These are phyloP conservation scores for Brachionus koreanus DNA, from an alignment of 1,140 invertebrate species.

Conservation along the genomic window DNA sequence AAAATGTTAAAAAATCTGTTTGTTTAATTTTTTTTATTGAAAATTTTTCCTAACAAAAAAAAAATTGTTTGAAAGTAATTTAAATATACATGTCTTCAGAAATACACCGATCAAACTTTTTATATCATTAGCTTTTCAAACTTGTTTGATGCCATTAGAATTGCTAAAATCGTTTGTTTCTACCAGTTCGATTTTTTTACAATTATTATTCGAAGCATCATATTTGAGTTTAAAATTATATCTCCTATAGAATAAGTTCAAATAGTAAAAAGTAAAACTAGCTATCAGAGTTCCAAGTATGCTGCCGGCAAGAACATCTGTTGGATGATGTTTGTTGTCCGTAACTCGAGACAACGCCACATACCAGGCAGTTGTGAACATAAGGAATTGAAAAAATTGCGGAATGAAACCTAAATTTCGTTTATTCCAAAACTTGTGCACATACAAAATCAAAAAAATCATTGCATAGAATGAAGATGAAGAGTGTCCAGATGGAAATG, in stretches of 20 bases:
- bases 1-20: too few relatives aligned
- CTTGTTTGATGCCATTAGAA: not conserved
- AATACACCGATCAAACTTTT: too few relatives aligned
- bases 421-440: slow-evolving; percentile 12
- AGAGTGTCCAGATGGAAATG: slow-evolving; percentile 64
- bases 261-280: slow-evolving; percentile 46
- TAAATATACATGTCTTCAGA: too few relatives aligned
- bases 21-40: too few relatives aligned
- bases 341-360: slow-evolving; percentile 69
- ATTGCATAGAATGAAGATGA: slow-evolving; percentile 55
- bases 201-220: not conserved
- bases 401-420: slow-evolving; percentile 12
- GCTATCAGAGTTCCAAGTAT: slow-evolving; percentile 63
- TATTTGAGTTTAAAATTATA: slow-evolving; percentile 32
- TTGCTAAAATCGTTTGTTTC: not conserved
- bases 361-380: slow-evolving; percentile 5
- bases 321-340: slow-evolving; percentile 91
- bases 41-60: too few relatives aligned
- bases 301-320: slow-evolving; percentile 68
- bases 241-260: slow-evolving; percentile 33
- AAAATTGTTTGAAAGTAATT: too few relatives aligned
- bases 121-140: not conserved
- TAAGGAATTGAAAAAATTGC: slow-evolving; percentile 6
- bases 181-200: not conserved
- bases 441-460: slow-evolving; percentile 28